Percentiles rank a stretch among this genome's conserved stretches.
These are phyloP conservation scores for Himantopus leucocephalus DNA, from an alignment of 2,113 vertebrate species.

Conservation along the genomic window DNA sequence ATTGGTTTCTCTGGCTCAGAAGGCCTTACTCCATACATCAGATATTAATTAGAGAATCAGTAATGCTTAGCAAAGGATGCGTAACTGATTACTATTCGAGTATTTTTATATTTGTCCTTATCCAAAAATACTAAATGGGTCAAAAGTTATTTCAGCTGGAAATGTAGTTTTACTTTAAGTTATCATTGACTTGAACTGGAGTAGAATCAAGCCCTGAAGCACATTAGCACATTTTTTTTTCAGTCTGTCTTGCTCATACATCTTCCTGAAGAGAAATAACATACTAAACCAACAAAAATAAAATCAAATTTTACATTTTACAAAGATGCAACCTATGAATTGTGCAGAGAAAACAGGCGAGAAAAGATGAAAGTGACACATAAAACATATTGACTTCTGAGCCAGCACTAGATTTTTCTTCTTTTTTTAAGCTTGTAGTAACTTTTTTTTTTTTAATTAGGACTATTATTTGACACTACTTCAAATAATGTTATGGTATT, in stretches of 20 bases:
- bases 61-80: background rate
- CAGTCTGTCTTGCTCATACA: background rate
- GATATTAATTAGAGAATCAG: background rate
- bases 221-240: background rate
- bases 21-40: background rate
- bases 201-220: constrained; percentile 34
- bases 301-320: background rate
- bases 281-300: background rate
- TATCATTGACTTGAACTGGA: constrained; percentile 4
- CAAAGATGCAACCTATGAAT: background rate
- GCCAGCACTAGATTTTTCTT: background rate
- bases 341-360: background rate
- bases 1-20: background rate
- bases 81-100: background rate
- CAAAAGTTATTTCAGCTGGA: constrained; percentile 19
- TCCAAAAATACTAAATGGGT: constrained; percentile 26
- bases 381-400: background rate
- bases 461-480: background rate
- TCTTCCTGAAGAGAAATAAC: background rate
- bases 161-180: constrained; percentile 7
- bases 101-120: background rate
- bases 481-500: background rate
- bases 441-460: background rate
- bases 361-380: background rate
- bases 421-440: background rate